Conservation (phyloP, 2,113 vertebrate species). For the Oxyura jamaicensis region DNA sequence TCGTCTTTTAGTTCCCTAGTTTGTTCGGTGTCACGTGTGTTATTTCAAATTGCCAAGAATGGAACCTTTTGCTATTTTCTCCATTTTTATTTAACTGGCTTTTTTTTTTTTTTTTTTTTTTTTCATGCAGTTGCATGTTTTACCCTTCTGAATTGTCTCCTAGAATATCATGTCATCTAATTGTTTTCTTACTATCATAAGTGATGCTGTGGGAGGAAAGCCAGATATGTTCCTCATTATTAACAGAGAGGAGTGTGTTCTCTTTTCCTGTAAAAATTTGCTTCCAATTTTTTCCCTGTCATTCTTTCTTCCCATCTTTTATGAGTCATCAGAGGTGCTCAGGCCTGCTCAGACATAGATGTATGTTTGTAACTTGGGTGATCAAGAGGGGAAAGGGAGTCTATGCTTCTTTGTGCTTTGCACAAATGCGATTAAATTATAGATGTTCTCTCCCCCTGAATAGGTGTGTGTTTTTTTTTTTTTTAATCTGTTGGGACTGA, state of each 20-base stretch:
- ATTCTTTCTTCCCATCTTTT: not conserved
- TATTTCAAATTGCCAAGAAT: not conserved
- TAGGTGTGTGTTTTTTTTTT: not conserved
- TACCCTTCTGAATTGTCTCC: not conserved
- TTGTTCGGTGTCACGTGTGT: not conserved
- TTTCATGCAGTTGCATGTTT: not conserved
- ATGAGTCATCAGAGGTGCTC: rapidly evolving
- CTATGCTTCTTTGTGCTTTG: not conserved
- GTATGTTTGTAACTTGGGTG: not conserved
- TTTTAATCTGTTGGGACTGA: rapidly evolving
- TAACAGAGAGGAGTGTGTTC: not conserved
- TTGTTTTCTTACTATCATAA: not conserved
- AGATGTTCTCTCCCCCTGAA: not conserved
- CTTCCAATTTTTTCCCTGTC: not conserved
- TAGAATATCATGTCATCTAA: not conserved
- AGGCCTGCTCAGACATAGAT: not conserved
- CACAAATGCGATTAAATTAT: not conserved
- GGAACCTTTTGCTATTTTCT: not conserved
- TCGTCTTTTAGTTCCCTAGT: not conserved
- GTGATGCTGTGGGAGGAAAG: rapidly evolving
- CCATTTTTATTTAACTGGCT: not conserved
- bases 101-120: not conserved
- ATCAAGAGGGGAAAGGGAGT: not conserved
- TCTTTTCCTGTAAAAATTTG: not conserved
- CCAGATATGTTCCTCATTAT: not conserved